Conservation (phyloP, 2,113 vertebrate species). For the Phrynocephalus versicolor region DNA sequence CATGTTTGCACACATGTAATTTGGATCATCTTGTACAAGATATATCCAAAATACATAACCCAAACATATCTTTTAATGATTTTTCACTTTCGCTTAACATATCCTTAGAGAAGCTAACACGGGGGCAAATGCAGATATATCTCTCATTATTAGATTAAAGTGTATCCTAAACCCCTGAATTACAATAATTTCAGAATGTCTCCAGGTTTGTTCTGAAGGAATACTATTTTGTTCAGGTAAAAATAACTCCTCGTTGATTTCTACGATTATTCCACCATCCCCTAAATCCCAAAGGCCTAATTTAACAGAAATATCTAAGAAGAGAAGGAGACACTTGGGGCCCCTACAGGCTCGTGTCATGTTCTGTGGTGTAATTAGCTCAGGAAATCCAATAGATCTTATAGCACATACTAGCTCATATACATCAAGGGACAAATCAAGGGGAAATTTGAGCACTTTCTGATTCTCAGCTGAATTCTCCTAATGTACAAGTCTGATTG, state of each 20-base stretch:
- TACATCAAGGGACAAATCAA: slow-evolving; percentile 22
- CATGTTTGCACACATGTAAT: neutral
- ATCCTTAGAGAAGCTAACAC: neutral
- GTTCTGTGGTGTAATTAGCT: slow-evolving; percentile 25
- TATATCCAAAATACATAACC: neutral
- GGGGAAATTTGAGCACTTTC: neutral
- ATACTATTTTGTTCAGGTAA: slow-evolving; percentile 21
- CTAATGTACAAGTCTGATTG: neutral
- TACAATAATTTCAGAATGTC: neutral
- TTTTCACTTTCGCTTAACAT: neutral
- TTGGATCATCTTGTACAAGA: neutral
- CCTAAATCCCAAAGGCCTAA: slow-evolving; percentile 19
- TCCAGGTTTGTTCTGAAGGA: neutral
- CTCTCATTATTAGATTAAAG: neutral
- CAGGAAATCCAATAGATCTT: slow-evolving; percentile 22
- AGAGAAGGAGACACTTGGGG: slow-evolving; percentile 15
- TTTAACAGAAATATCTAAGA: slow-evolving; percentile 31
- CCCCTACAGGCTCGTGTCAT: slow-evolving; percentile 4
- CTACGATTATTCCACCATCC: slow-evolving; percentile 19
- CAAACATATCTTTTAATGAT: neutral
- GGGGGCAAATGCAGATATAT: neutral
- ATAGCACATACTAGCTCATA: slow-evolving; percentile 1
- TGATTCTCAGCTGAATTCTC: slow-evolving; percentile 3
- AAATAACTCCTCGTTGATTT: slow-evolving; percentile 35
- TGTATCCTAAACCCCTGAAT: neutral